Conservation (phyloP, 2,797 vertebrate genomes). For the Nyctibius grandis region DNA sequence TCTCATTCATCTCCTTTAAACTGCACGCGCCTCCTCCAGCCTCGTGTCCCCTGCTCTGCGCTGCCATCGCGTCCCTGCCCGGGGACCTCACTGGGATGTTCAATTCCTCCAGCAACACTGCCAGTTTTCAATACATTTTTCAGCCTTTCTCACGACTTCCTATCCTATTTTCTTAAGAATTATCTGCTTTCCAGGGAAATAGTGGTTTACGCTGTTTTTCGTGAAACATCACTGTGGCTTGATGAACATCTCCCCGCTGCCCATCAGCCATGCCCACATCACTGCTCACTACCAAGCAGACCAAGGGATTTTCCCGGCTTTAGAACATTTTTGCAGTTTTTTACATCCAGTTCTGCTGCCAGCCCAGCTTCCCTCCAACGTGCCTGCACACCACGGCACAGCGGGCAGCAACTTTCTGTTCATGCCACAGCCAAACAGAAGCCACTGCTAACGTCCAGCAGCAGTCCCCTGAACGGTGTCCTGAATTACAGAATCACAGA, state of each 20-base stretch:
- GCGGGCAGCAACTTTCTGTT: too few species aligned
- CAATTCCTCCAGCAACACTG: neutral
- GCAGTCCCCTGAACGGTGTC: neutral
- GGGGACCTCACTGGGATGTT: rapidly evolving
- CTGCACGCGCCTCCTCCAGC: neutral
- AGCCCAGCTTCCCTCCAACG: rapidly evolving
- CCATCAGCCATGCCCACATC: neutral
- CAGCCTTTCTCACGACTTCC: neutral
- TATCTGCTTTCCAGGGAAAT: neutral
- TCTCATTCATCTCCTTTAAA: neutral
- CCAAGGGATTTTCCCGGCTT: neutral
- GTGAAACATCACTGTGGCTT: neutral
- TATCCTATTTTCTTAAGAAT: neutral
- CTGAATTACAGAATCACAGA: too few species aligned
- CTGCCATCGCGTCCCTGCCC: neutral
- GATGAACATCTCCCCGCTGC: neutral
- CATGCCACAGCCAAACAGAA: neutral
- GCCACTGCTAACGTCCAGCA: neutral
- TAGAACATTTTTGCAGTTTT: neutral
- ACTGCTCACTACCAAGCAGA: neutral
- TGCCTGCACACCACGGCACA: neutral
- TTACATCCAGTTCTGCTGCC: neutral
- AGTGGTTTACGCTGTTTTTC: neutral
- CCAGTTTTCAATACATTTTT: neutral
- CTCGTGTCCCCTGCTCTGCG: neutral